Evolutionary conservation across 2,888 invertebrate genomes (phyloP), one percentile per base, ranked within the genome.

Genomic region (Caprella mutica): DNA sequence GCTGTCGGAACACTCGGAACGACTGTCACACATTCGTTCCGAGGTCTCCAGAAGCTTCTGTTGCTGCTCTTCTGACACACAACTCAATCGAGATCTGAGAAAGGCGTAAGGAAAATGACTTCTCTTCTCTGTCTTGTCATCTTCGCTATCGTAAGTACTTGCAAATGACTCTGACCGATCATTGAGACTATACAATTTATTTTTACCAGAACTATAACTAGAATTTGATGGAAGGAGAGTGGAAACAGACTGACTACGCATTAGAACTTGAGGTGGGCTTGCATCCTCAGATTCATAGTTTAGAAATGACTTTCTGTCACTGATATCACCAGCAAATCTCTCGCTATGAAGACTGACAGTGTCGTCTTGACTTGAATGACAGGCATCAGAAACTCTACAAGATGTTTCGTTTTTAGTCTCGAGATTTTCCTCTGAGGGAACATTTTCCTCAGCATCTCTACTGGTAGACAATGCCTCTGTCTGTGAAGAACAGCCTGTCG

Each of bases 81-180:
- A 63, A 44, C 57, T 52, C 19, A 63, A 53, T 48, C 59, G 54
- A 35, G 63, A 63, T 53, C 63, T 54, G 21, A 63, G 52, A 48
- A 63, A 63, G 19, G 63, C 63, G 38, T 63, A 63, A n/a, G 63
- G 63, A 46, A 63, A 63, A 24, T 56, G 52, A 17, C 59, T 57
- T 50, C 59, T 63, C 29, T 59, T 59, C 6, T 30, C 44, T 6
- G 17, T 19, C 26, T 55, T 55, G 14, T 55, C 55, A 17, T 19
- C 44, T 14, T 29, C 26, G 17, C 14, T 17, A 35, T 46, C 55
- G 2, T 55, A 33, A 35, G 35, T 55, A 9, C 23, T 8, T n/a
- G n/a, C n/a, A n/a, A n/a, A n/a, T n/a, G n/a, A n/a, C n/a, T n/a
- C n/a, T n/a, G n/a, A n/a, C n/a, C n/a, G n/a, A n/a, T n/a, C n/a